These are phyloP conservation scores for Lamproptera curius DNA, from an alignment of 2,888 invertebrate species.

Conservation along the genomic window DNA sequence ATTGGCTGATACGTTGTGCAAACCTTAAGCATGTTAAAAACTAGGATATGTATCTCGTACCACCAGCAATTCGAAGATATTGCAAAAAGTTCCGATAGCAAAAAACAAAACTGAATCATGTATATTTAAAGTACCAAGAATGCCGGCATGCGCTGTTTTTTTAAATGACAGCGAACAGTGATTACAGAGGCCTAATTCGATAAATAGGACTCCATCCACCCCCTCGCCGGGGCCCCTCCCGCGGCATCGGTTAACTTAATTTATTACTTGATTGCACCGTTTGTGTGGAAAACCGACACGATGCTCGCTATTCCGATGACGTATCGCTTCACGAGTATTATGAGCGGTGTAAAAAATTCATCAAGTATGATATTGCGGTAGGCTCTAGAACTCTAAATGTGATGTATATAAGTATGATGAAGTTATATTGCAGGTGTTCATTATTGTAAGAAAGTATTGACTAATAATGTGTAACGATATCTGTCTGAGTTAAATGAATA, in stretches of 20 bases:
- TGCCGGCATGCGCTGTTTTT: slow-evolving; percentile 15
- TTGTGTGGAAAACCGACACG: slow-evolving; percentile 40
- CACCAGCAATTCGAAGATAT: no score
- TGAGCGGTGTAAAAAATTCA: background rate
- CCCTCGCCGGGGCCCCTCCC: slow-evolving; percentile 26
- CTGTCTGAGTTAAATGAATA: no score
- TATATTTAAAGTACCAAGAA: slow-evolving; percentile 35
- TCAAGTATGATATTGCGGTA: no score
- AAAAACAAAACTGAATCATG: background rate
- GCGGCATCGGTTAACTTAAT: slow-evolving; percentile 47
- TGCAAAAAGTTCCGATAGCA: background rate
- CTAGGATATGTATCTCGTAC: no score
- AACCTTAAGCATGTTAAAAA: background rate
- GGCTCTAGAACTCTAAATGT: no score
- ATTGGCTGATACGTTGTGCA: no score
- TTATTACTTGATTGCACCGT: slow-evolving; percentile 61
- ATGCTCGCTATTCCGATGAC: slow-evolving; percentile 9
- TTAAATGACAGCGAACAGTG: slow-evolving; percentile 54
- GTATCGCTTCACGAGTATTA: background rate
- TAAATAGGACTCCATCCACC: slow-evolving; percentile 49
- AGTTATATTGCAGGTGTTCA: no score
- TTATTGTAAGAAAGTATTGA: no score
- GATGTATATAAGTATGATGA: no score
- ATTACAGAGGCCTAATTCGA: slow-evolving; percentile 68
- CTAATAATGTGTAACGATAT: no score